Evolutionary conservation across 2,113 vertebrate genomes (phyloP).

Genomic region (Desmodus rotundus): DNA sequence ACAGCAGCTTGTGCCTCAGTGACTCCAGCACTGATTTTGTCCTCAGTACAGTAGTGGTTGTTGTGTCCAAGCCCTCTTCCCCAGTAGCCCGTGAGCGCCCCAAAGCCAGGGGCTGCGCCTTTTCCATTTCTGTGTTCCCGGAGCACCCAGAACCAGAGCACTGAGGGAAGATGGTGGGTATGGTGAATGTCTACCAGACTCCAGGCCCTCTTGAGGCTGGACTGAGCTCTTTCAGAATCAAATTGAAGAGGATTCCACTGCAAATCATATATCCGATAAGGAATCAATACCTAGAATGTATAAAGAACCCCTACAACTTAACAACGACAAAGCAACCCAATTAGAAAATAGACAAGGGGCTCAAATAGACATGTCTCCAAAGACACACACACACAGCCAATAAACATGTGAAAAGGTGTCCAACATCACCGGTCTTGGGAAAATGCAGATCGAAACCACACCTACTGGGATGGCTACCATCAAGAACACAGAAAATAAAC

Average conservation of each 20-base stretch:
- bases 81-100: not conserved
- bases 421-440: not conserved
- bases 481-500: not conserved
- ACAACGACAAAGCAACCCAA: not conserved
- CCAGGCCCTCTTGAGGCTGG: not conserved
- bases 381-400: not conserved
- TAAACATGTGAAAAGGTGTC: not conserved
- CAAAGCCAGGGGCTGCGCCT: not conserved
- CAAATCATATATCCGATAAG: not conserved
- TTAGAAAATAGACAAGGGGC: not conserved
- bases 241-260: not conserved
- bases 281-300: not conserved
- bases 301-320: not conserved
- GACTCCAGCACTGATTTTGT: not conserved
- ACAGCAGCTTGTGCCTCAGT: not conserved
- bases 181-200: not conserved
- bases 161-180: not conserved
- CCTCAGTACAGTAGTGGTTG: not conserved
- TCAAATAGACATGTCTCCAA: not conserved
- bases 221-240: not conserved
- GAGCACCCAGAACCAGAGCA: not conserved
- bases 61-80: not conserved
- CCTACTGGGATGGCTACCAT: not conserved
- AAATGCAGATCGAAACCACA: not conserved
- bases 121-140: not conserved